Evolutionary conservation across 2,797 vertebrate genomes (phyloP).

Genomic region (Aldrovandia affinis): DNA sequence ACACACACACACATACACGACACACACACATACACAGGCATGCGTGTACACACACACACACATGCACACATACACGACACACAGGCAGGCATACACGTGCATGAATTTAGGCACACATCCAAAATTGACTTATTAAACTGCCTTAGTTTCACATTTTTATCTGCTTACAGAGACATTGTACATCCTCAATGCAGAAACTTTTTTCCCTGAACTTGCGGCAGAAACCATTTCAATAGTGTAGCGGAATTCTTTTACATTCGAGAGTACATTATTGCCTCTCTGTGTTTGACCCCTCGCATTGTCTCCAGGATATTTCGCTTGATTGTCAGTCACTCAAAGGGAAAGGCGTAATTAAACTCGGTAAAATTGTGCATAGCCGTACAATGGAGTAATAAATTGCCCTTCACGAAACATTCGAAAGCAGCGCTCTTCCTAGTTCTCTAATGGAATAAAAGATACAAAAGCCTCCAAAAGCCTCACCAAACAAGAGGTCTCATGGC

Average conservation of each 20-base stretch:
- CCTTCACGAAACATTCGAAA: slow-evolving; percentile 64
- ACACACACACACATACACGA: slow-evolving; percentile 24
- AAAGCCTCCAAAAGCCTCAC: slow-evolving; percentile 71
- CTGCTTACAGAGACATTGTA: neutral
- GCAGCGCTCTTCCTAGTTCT: slow-evolving; percentile 65
- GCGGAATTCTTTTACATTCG: slow-evolving; percentile 55
- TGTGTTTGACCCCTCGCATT: slow-evolving; percentile 67
- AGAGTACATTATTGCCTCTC: slow-evolving; percentile 47
- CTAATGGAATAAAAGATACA: slow-evolving; percentile 70
- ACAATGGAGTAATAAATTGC: slow-evolving; percentile 73
- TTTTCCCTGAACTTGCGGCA: slow-evolving; percentile 19
- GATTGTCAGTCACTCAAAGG: slow-evolving; percentile 66
- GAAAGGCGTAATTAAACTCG: slow-evolving; percentile 75
- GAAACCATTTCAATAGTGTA: slow-evolving; percentile 44
- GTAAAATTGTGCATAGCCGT: slow-evolving; percentile 65
- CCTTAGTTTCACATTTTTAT: neutral
- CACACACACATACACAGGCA: neutral
- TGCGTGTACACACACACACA: neutral
- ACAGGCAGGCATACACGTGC: neutral
- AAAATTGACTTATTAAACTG: neutral
- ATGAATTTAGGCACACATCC: neutral
- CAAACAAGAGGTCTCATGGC: slow-evolving; percentile 70
- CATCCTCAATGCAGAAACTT: neutral
- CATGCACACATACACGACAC: neutral
- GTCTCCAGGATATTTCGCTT: slow-evolving; percentile 66